Evolutionary conservation across 2,113 vertebrate genomes (phyloP).

Genomic region (Hemibagrus wyckioides): DNA sequence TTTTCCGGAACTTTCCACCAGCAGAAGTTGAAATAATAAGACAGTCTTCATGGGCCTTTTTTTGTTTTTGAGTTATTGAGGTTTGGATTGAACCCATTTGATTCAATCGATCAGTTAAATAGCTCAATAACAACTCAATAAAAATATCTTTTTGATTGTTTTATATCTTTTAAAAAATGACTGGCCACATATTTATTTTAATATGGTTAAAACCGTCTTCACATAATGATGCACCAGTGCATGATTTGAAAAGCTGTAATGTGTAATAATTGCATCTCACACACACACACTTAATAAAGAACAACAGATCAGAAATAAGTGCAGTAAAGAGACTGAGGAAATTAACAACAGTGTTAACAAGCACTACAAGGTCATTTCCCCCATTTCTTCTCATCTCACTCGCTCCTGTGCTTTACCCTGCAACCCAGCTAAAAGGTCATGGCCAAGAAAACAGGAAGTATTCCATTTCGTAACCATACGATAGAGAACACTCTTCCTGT

Average conservation of each 20-base stretch:
- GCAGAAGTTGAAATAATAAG: background rate
- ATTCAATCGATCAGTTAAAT: background rate
- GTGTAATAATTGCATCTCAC: background rate
- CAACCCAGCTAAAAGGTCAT: constrained; percentile 3
- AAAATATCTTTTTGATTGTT: background rate
- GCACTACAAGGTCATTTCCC: too few species aligned
- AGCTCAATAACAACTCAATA: background rate
- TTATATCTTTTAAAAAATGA: too few species aligned
- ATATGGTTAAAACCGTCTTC: background rate
- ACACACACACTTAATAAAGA: background rate
- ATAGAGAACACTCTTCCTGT: background rate
- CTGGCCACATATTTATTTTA: too few species aligned
- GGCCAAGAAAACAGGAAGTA: constrained; percentile 14
- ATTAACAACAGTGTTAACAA: background rate
- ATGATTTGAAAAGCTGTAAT: background rate
- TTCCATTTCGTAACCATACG: constrained; percentile 14
- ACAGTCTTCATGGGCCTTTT: background rate
- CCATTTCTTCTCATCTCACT: too few species aligned
- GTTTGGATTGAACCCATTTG: background rate
- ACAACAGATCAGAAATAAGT: background rate
- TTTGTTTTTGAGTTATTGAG: background rate
- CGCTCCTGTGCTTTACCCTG: background rate
- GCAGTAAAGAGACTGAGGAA: background rate
- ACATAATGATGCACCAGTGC: background rate
- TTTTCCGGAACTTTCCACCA: background rate